Evolutionary conservation across 2,888 invertebrate genomes (phyloP).

Genomic region (Harmothoe impar): DNA sequence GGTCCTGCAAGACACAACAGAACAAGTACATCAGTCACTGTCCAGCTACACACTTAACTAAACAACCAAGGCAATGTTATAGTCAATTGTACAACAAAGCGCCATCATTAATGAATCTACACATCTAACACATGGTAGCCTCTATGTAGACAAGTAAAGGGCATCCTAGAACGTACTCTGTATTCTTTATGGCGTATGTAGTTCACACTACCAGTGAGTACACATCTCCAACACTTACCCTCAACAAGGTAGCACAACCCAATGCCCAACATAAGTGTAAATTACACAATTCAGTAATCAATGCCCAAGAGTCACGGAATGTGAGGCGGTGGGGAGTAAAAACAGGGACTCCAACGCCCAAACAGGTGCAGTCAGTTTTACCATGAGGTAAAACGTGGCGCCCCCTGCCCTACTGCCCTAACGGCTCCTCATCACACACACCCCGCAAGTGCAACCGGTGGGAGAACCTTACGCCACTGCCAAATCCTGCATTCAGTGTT

Average conservation of each 20-base stretch:
- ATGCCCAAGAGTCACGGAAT: not conserved
- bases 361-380: not conserved
- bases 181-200: no score
- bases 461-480: not conserved
- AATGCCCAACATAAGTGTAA: not conserved
- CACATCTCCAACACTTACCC: no score
- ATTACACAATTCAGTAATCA: not conserved
- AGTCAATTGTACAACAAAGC: no score
- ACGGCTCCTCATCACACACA: not conserved
- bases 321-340: not conserved
- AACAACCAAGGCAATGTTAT: not conserved
- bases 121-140: no score
- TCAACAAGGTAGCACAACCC: no score
- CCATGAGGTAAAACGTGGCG: not conserved
- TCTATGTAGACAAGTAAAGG: no score
- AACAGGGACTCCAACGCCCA: not conserved
- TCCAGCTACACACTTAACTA: not conserved
- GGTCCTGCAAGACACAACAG: conserved; percentile 57
- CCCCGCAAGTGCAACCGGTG: not conserved
- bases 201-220: no score
- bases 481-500: not conserved
- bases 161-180: no score
- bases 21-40: not conserved
- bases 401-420: not conserved
- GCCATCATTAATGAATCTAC: no score